phyloP scores from a whole-genome alignment of 2,113 vertebrate genomes.

The Myanophis thanlyinensis region DNA sequence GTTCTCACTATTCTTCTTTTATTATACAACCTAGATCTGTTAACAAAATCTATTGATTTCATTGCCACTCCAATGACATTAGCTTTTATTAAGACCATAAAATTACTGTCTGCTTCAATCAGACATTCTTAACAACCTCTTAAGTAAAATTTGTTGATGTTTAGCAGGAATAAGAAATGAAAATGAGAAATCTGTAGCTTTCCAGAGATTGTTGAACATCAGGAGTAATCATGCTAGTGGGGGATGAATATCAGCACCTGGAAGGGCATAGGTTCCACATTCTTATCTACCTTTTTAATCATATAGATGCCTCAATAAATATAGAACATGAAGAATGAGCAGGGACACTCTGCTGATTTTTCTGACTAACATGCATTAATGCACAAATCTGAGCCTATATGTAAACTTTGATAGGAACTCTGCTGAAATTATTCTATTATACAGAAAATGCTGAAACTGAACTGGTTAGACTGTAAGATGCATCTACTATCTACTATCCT shows the following conservation, averaged over 20 bases:
- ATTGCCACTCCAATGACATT: neutral
- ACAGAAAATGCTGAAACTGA: neutral
- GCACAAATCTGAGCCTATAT: neutral
- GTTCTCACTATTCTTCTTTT: neutral
- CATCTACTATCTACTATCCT: neutral
- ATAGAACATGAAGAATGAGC: too few species aligned
- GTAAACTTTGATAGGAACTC: neutral
- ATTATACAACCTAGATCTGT: neutral
- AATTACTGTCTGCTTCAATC: neutral
- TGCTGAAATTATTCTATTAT: neutral
- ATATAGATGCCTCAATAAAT: too few species aligned
- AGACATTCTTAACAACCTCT: neutral
- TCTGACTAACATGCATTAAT: too few species aligned
- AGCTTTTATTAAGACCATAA: neutral
- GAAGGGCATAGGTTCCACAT: too few species aligned
- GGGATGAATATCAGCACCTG: too few species aligned
- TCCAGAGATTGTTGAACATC: neutral
- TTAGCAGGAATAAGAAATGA: neutral
- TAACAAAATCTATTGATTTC: constrained; percentile 20
- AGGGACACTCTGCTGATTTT: too few species aligned
- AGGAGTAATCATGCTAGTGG: neutral
- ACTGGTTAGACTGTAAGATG: neutral
- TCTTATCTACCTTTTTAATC: too few species aligned
- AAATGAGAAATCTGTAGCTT: neutral
- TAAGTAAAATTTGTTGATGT: neutral